Percentiles rank a stretch among this genome's conserved stretches.
These are phyloP conservation scores for Tenthredo distinguenda DNA, from an alignment of 2,888 invertebrate species.

Conservation along the genomic window DNA sequence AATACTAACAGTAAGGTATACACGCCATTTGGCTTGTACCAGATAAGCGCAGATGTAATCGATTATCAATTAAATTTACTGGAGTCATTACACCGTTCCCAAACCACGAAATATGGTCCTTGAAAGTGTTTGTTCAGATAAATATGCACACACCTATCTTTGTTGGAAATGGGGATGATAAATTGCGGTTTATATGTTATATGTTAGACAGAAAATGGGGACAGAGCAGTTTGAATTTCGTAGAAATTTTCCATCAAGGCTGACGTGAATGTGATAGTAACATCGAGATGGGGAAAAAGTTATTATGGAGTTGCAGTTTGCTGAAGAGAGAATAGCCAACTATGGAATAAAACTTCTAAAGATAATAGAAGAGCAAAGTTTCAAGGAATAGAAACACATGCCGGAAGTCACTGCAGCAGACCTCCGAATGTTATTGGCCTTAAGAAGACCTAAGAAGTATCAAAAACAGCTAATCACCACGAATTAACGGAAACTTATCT, in stretches of 20 bases:
- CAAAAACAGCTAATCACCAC: background rate
- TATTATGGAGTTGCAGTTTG: conserved; percentile 7
- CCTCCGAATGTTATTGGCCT: background rate
- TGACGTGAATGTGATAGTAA: conserved; percentile 1
- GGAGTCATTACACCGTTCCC: background rate
- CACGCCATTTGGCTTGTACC: background rate
- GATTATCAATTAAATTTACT: conserved; percentile 10
- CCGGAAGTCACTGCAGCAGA: background rate
- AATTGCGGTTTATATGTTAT: background rate
- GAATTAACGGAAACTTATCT: background rate
- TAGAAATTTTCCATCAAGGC: background rate
- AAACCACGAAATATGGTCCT: background rate
- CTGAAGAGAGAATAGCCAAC: background rate
- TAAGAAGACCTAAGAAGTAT: background rate
- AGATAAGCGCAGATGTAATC: background rate
- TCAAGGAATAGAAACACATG: background rate
- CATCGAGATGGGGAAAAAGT: background rate
- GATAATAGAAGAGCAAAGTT: background rate
- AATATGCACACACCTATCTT: background rate
- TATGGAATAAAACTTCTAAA: background rate
- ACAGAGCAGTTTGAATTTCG: background rate
- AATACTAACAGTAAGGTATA: background rate
- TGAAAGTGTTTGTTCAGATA: background rate
- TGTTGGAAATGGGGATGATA: background rate
- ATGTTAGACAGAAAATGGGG: background rate